Percentiles rank a stretch among this genome's conserved stretches.
Evolutionary conservation across 1,140 invertebrate genomes (phyloP).

Genomic region (Laupala kohalensis): DNA sequence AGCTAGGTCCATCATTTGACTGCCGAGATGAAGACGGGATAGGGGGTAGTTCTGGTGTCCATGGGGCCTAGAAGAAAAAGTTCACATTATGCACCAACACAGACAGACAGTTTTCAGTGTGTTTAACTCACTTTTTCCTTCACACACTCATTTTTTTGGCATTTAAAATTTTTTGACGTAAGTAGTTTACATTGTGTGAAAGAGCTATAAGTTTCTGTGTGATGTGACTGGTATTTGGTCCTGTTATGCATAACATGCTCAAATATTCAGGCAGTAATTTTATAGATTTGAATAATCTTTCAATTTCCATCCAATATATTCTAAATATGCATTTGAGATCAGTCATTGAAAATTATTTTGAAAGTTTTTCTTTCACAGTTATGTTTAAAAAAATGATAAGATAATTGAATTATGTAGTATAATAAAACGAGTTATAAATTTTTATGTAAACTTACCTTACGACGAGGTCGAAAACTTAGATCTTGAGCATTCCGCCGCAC

Average conservation of each 20-base stretch:
- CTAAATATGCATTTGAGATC: too few relatives aligned
- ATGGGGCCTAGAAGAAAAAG: constrained; percentile 5
- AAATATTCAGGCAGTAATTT: too few relatives aligned
- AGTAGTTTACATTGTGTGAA: background rate
- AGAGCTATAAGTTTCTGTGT: background rate
- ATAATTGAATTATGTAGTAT: too few relatives aligned
- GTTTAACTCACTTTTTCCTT: background rate
- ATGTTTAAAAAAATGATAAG: too few relatives aligned
- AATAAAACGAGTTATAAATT: too few relatives aligned
- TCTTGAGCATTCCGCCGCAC: constrained; percentile 37
- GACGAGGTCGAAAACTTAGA: constrained; percentile 7
- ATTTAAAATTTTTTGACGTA: background rate
- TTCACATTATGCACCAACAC: too few relatives aligned
- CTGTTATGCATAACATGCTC: background rate
- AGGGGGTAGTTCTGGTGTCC: constrained; percentile 11
- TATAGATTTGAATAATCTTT: too few relatives aligned
- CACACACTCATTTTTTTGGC: background rate
- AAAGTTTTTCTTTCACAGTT: too few relatives aligned
- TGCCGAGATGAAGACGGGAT: constrained; percentile 8
- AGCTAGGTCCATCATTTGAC: background rate
- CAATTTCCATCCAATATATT: too few relatives aligned
- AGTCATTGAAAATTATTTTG: too few relatives aligned
- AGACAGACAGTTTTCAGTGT: background rate
- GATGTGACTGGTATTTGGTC: background rate
- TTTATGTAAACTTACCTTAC: constrained; percentile 1